Conservation (phyloP, 2,113 vertebrate genomes). For the Paramormyrops kingsleyae region DNA sequence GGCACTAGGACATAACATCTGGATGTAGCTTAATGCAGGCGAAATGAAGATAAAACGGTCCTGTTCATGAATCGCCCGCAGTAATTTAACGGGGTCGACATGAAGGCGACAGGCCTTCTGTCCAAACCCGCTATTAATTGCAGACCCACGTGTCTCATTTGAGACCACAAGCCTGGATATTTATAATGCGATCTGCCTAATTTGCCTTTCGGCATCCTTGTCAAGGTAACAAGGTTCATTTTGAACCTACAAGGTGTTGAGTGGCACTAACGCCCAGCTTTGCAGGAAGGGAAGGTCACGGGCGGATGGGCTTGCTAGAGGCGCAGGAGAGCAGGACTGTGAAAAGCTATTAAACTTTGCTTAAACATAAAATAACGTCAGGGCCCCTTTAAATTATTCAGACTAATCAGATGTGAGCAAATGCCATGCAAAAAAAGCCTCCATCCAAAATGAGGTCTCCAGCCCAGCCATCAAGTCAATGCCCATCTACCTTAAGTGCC, state of each 20-base stretch:
- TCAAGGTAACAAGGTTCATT: not conserved
- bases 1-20: not conserved
- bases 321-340: not conserved
- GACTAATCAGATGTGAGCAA: not conserved
- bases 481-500: not conserved
- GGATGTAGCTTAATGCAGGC: not conserved
- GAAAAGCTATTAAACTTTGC: not conserved
- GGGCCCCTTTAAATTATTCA: not conserved
- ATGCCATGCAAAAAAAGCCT: not conserved
- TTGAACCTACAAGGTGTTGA: not conserved
- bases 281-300: not conserved
- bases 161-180: not conserved
- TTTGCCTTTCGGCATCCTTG: not conserved
- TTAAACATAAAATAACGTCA: not conserved
- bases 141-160: not conserved
- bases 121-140: not conserved
- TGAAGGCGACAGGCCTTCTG: not conserved
- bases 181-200: not conserved
- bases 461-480: not conserved
- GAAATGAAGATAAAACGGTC: not conserved
- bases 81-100: not conserved
- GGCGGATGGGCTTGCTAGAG: not conserved
- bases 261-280: not conserved
- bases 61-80: constrained; percentile 11
- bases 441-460: not conserved